A percentile compares a stretch with the other conserved stretches of the same genome.
Conservation (phyloP, 2,888 invertebrate genomes). For the Caenorhabditis zanzibari region DNA sequence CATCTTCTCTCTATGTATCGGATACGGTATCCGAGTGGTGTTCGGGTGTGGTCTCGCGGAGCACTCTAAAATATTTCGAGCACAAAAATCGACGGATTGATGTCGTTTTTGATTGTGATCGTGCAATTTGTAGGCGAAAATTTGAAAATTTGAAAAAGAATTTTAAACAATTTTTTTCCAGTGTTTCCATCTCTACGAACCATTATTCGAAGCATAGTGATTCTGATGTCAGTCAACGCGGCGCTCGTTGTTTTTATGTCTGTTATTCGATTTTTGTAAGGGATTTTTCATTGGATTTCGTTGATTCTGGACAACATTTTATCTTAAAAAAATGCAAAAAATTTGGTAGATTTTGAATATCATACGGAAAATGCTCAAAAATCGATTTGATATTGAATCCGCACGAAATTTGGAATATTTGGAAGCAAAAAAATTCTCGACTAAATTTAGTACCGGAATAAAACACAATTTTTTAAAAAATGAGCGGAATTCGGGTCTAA, state of each 20-base stretch:
- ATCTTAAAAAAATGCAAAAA: not conserved
- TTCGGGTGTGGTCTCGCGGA: slow-evolving; percentile 3
- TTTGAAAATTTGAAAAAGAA: not conserved
- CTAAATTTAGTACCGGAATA: no score
- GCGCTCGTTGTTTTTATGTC: not conserved
- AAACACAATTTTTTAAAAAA: no score
- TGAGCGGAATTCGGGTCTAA: no score
- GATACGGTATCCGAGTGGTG: slow-evolving; percentile 21
- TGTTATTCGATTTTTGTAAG: not conserved
- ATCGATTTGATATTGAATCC: no score
- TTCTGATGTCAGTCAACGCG: not conserved
- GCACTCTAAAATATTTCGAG: slow-evolving; percentile 9
- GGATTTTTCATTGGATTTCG: no score
- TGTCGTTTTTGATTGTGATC: slow-evolving; percentile 28
- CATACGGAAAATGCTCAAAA: no score
- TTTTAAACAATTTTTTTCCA: not conserved
- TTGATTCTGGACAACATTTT: not conserved
- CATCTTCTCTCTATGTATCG: not conserved
- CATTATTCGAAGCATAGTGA: not conserved
- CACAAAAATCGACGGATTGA: slow-evolving; percentile 36
- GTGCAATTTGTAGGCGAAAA: not conserved
- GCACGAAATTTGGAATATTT: no score
- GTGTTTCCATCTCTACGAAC: slow-evolving; percentile 21
- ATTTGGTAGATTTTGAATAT: no score
- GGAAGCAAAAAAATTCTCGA: no score